Base-by-base conservation (phyloP, 2,888 invertebrate species). In the Balanococcus diminutus region DNA sequence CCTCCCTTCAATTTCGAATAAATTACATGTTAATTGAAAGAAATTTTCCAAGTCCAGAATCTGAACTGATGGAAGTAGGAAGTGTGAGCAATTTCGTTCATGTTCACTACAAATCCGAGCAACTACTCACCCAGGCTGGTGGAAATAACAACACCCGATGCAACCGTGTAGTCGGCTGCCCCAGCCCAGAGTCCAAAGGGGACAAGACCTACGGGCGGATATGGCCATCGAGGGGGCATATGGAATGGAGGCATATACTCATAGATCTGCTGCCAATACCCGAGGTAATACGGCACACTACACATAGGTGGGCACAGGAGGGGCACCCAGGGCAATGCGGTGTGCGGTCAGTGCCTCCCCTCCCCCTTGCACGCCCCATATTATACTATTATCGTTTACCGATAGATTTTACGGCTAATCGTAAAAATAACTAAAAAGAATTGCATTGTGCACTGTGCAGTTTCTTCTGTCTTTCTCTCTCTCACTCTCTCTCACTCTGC, bases 351-450 rank as follows among this genome's bases (percentile, higher is more conserved):
- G 14, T 28, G 36, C 84, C 11, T 61, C 28, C 19, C 82, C 28
- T 61, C 83, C 61, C 83, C 19, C 61, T 61, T 83, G 46, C 25
- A 22, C 61, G 25, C 8, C 61, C n/a, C 46, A 46, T 46, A n/a
- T 46, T 46, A 46, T 46, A 36, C 36, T 36, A 42, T 46, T 46
- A 46, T 46, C 46, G 46, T 84, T 84, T 84, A 84, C 84, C 84
- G 84, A 84, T 84, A 84, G 84, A 72, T 84, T 84, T 84, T 84
- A 84, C 84, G 25, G 84, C 84, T 84, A 84, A 84, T 84, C 84
- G 84, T 84, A 84, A 84, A 84, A 84, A 84, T 84, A 84, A 84
- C 72, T 84, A 42, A 84, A 84, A 84, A 84, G 61, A 84, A 84
- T 32, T 84, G 84, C 84, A 84, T 84, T 42, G 72, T 84, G 42